Evolutionary conservation across 2,797 vertebrate species (phyloP), one percentile per base, ranked within the genome.

Genomic region (Tinamus major): DNA sequence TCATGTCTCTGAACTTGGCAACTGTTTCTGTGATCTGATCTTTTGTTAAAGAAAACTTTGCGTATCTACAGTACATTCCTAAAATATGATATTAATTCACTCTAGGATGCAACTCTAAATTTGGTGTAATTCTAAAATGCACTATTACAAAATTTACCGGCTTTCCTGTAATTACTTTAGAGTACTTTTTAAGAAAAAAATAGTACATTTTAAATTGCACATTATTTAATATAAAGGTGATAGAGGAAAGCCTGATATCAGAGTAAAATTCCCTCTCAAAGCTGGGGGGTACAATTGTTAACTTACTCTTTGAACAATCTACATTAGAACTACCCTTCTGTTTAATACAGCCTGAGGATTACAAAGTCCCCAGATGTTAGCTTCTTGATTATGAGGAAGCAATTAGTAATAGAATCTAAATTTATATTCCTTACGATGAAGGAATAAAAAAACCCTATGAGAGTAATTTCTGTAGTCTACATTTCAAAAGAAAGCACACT

Each of bases 371-470:
- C 83, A 85, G 79, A 85, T 87, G 42, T n/a, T 67, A 88, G 31
- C 58, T 92, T 86, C 78, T 95, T 96, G 83, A 96, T 96, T 96
- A 94, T 29, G 90, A 93, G 65, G 55, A 95, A 96, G 64, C 78
- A 96, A 95, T 96, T 95, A 94, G 72, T 91, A 97, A 92, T 79
- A 74, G 61, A 95, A 93, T 87, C 49, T 95, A 94, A 95, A 96
- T 83, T 94, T 90, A 27, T 70, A 88, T 96, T 97, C 67, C 58
- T 95, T 64, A 39, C 93, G 58, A 77, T 75, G 27, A 82, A 95
- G 39, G 93, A 96, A 95, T 92, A 65, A 96, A 97, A 97, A 80
- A 44, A 53, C 16, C 81, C 70, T 59, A 15, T 26, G 80, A 95
- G 74, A 87, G 33, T 56, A 77, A 92, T 93, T 89, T 91, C 33